These are phyloP conservation scores for Syrrhaptes paradoxus DNA, from an alignment of 2,113 vertebrate genomes.

Conservation along the genomic window DNA sequence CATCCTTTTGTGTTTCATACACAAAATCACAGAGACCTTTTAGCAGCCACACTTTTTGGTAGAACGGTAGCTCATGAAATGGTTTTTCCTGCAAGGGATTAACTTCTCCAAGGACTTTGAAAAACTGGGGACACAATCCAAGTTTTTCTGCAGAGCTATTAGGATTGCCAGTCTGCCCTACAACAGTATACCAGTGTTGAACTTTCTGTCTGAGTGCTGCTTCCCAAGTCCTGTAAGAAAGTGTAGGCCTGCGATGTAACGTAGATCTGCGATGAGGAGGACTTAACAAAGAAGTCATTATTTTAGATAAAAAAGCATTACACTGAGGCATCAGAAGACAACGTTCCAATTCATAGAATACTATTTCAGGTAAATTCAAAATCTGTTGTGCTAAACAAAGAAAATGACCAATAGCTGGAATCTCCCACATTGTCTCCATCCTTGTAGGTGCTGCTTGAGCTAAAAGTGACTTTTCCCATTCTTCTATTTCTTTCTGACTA, in stretches of 20 bases:
- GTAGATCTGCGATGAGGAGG: conserved; percentile 87
- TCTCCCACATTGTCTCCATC: conserved; percentile 93
- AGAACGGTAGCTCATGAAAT: conserved; percentile 91
- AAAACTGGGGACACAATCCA: conserved; percentile 92
- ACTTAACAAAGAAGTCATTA: conserved; percentile 95
- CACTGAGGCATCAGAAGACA: conserved; percentile 97
- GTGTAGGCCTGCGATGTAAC: conserved; percentile 86
- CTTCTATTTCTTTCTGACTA: conserved; percentile 92
- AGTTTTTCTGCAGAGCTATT: conserved; percentile 86
- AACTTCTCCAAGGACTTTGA: conserved; percentile 86
- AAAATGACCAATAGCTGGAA: conserved; percentile 97
- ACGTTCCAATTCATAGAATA: conserved; percentile 96
- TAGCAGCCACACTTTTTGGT: conserved; percentile 93
- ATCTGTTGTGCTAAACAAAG: conserved; percentile 95
- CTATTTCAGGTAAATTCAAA: conserved; percentile 94
- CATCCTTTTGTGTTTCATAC: conserved; percentile 94
- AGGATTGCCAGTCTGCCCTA: conserved; percentile 85
- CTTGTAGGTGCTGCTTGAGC: conserved; percentile 85
- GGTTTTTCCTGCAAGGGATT: conserved; percentile 89
- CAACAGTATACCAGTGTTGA: conserved; percentile 86
- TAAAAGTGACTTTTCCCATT: conserved; percentile 91
- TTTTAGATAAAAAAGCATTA: conserved; percentile 91
- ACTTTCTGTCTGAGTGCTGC: conserved; percentile 89
- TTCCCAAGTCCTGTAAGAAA: conserved; percentile 93
- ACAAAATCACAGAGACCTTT: conserved; percentile 96